Conservation (phyloP, 2,113 vertebrate genomes). For the Herpailurus yagouaroundi region DNA sequence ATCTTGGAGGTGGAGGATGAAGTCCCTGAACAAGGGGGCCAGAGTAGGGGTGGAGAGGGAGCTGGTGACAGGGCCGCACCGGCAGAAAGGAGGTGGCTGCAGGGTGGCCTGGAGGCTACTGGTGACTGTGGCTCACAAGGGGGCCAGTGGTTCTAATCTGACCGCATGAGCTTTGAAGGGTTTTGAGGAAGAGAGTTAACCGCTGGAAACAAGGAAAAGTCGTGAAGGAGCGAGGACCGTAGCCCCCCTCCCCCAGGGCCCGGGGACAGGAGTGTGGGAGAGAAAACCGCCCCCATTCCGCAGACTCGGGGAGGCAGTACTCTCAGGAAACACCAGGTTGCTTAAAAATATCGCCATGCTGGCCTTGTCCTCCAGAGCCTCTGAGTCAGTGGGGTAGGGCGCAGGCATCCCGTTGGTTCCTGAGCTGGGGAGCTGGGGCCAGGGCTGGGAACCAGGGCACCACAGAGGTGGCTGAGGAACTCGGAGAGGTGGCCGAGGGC, state of each 20-base stretch:
- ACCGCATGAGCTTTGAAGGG: rapidly evolving
- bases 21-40: neutral
- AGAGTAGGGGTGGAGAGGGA: neutral
- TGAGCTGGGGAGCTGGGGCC: neutral
- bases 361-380: neutral
- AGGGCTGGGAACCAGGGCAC: neutral
- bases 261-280: rapidly evolving
- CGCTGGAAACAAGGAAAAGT: neutral
- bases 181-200: neutral
- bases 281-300: rapidly evolving
- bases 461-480: neutral
- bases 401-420: neutral
- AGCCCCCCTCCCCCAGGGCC: neutral
- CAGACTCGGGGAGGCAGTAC: neutral
- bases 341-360: neutral
- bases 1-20: neutral
- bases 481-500: neutral
- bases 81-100: neutral
- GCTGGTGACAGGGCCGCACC: neutral
- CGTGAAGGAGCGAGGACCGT: rapidly evolving
- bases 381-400: neutral
- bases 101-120: neutral
- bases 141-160: neutral
- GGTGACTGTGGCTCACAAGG: neutral
- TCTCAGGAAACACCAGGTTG: neutral